These are phyloP conservation scores for Theristicus caerulescens DNA, from an alignment of 2,113 vertebrate genomes.

Conservation along the genomic window DNA sequence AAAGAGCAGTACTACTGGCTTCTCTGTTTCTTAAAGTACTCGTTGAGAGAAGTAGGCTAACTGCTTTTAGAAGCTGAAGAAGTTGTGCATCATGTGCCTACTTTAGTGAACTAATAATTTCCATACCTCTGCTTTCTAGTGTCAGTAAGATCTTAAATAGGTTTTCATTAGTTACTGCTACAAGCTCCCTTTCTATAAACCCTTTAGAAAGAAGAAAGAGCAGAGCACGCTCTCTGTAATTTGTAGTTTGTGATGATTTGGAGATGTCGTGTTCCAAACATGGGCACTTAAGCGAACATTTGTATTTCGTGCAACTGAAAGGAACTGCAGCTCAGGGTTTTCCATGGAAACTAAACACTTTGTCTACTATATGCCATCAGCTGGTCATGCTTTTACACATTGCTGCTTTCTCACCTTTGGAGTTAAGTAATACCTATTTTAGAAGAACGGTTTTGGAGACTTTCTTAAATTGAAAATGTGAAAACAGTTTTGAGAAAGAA, in stretches of 20 bases:
- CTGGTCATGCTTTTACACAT: background rate
- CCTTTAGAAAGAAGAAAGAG: background rate
- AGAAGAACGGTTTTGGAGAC: background rate
- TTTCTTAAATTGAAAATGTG: background rate
- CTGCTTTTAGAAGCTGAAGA: background rate
- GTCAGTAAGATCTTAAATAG: conserved; percentile 7
- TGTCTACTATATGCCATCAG: background rate
- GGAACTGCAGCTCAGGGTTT: background rate
- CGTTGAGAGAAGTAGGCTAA: background rate
- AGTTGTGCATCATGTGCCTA: background rate
- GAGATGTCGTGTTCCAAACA: background rate
- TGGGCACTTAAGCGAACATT: background rate
- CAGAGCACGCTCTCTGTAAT: background rate
- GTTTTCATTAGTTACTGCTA: conserved; percentile 1
- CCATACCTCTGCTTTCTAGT: background rate
- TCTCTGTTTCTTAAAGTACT: background rate
- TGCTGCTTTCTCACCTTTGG: background rate
- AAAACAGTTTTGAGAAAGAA: background rate
- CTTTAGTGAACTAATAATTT: background rate
- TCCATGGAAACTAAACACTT: background rate
- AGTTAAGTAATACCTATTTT: background rate
- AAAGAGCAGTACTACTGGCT: background rate
- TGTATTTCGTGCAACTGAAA: background rate
- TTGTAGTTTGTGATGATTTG: background rate
- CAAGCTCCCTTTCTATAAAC: background rate